phyloP scores from a whole-genome alignment of 1,140 invertebrate genomes.

The Venustaconcha ellipsiformis region DNA sequence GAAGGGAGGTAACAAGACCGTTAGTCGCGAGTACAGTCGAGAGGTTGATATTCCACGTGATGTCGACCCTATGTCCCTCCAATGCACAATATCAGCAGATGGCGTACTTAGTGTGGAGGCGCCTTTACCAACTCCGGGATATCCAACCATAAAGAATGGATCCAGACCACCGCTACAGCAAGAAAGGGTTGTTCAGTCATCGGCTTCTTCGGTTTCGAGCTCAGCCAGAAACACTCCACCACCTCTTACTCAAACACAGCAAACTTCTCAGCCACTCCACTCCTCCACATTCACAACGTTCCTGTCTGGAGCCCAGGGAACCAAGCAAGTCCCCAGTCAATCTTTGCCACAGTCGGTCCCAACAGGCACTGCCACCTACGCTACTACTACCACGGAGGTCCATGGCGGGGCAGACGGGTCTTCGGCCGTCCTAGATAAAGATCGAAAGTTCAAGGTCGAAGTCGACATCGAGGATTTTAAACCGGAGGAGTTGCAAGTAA shows the following conservation, averaged over 20 bases:
- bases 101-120: constrained; percentile 64
- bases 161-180: constrained; percentile 6
- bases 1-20: constrained; percentile 49
- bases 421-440: constrained; percentile 39
- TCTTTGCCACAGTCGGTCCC: not conserved
- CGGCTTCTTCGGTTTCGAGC: constrained; percentile 21
- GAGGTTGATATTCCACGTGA: constrained; percentile 62
- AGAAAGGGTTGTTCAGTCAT: constrained; percentile 31
- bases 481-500: constrained; percentile 65
- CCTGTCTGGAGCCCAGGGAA: constrained; percentile 30
- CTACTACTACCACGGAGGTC: constrained; percentile 19
- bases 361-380: constrained; percentile 4
- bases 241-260: constrained; percentile 6
- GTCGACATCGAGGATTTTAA: constrained; percentile 64
- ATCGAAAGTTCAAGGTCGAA: constrained; percentile 59
- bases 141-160: constrained; percentile 44
- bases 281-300: constrained; percentile 46
- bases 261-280: constrained; percentile 28
- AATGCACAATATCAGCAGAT: constrained; percentile 62
- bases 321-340: not conserved
- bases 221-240: constrained; percentile 30
- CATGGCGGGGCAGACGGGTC: constrained; percentile 16
- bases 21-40: constrained; percentile 62
- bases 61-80: constrained; percentile 59
- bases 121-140: constrained; percentile 51